These are phyloP conservation scores for Psettodes erumei DNA, from an alignment of 2,113 vertebrate species.

Conservation along the genomic window DNA sequence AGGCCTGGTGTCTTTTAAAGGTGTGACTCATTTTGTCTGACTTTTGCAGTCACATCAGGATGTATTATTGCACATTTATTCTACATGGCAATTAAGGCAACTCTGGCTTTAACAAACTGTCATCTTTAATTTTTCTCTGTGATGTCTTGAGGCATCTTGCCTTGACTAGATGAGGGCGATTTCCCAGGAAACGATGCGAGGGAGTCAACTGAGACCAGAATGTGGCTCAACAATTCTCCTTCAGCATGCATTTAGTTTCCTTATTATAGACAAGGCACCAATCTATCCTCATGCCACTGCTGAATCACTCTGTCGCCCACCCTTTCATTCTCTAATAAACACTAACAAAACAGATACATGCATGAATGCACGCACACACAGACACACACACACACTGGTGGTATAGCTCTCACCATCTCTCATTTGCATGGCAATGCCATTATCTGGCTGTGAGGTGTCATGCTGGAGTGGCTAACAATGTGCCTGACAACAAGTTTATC, in stretches of 20 bases:
- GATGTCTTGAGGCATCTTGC: conserved; percentile 32
- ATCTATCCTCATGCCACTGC: conserved; percentile 60
- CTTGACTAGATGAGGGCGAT: conserved; percentile 31
- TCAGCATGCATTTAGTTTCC: conserved; percentile 52
- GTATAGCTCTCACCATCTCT: conserved; percentile 62
- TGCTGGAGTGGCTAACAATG: conserved; percentile 77
- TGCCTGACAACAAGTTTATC: conserved; percentile 84
- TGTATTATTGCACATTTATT: conserved; percentile 11
- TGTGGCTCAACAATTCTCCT: conserved; percentile 50
- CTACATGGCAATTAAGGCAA: conserved; percentile 22
- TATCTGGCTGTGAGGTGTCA: conserved; percentile 82
- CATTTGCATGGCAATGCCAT: conserved; percentile 84
- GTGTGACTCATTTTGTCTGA: conserved; percentile 1
- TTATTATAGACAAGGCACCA: conserved; percentile 67
- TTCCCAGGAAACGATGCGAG: conserved; percentile 41
- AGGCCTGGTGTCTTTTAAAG: conserved; percentile 12
- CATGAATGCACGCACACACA: conserved; percentile 59
- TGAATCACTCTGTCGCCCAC: conserved; percentile 64
- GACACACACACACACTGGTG: conserved; percentile 50
- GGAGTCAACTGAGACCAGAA: conserved; percentile 37
- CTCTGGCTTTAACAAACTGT: conserved; percentile 30
- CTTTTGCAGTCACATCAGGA: conserved; percentile 9
- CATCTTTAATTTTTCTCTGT: conserved; percentile 32
- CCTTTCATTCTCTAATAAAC: conserved; percentile 74
- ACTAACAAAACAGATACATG: conserved; percentile 68